Percentiles rank a stretch among this genome's conserved stretches.
Evolutionary conservation across 2,797 vertebrate genomes (phyloP).

Genomic region (Corythornis leucogaster): DNA sequence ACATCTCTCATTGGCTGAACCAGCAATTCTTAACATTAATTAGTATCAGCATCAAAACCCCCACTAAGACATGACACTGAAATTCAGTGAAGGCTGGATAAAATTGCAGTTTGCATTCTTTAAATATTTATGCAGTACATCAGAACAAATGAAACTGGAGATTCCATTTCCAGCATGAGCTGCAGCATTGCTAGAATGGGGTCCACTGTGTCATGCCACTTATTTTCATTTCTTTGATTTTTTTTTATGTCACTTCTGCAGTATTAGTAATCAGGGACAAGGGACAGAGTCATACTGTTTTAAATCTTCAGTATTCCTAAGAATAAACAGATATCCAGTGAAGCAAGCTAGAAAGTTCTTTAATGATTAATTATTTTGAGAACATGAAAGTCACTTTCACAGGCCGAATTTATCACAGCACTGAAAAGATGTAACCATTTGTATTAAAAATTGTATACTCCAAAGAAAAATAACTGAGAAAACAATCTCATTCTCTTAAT

Average conservation of each 20-base stretch:
- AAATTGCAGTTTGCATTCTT: conserved; percentile 69
- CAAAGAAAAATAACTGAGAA: background rate
- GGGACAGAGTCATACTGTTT: conserved; percentile 70
- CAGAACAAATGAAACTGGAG: conserved; percentile 72
- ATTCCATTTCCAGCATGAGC: conserved; percentile 66
- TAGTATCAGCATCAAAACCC: conserved; percentile 46
- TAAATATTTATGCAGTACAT: conserved; percentile 74
- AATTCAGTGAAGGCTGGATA: conserved; percentile 55
- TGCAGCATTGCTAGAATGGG: conserved; percentile 45
- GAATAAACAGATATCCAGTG: conserved; percentile 61
- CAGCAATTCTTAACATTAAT: conserved; percentile 45
- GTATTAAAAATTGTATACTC: background rate
- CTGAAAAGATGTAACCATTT: background rate
- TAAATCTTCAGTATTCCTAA: conserved; percentile 46
- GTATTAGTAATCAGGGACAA: conserved; percentile 62
- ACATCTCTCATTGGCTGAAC: background rate
- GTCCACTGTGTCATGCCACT: conserved; percentile 60
- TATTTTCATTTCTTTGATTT: conserved; percentile 73
- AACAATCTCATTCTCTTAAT: background rate
- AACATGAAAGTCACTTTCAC: conserved; percentile 15
- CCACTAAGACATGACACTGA: conserved; percentile 44
- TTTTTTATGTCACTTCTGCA: conserved; percentile 54
- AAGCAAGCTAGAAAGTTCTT: conserved; percentile 30
- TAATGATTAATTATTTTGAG: conserved; percentile 46
- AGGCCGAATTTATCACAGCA: background rate